Conservation (phyloP, 2,797 vertebrate genomes). For the Basileuterus tristriatus region DNA sequence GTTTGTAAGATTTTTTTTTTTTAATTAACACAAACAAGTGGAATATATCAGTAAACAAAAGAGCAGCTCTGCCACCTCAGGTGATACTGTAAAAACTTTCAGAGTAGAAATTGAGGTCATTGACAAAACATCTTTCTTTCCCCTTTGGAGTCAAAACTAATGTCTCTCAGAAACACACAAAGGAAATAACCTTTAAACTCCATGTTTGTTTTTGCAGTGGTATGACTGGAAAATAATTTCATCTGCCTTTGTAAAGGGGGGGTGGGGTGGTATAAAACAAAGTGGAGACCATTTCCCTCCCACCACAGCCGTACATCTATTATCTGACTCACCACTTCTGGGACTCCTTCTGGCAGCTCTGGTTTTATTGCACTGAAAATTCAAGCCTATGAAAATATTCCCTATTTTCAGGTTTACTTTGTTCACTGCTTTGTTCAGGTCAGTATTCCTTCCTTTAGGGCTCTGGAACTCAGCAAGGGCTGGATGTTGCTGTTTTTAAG, state of each 20-base stretch:
- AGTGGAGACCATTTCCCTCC: slow-evolving; percentile 36
- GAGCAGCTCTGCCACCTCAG: neutral
- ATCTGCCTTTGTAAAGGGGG: neutral
- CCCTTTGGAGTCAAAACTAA: neutral
- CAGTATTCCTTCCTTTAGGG: neutral
- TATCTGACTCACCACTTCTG: slow-evolving; percentile 59
- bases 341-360: slow-evolving; percentile 36
- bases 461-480: neutral
- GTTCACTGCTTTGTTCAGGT: neutral
- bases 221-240: slow-evolving; percentile 42
- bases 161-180: neutral
- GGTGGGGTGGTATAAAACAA: neutral
- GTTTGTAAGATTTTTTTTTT: neutral
- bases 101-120: neutral
- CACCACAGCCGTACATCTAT: neutral
- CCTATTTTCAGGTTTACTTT: slow-evolving; percentile 16
- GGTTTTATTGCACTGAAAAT: slow-evolving; percentile 37
- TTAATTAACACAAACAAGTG: neutral
- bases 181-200: slow-evolving; percentile 53
- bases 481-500: slow-evolving; percentile 7
- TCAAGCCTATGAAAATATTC: slow-evolving; percentile 33
- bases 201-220: neutral
- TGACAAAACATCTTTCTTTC: slow-evolving; percentile 7
- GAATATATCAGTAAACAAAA: neutral
- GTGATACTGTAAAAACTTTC: neutral